phyloP scores from a whole-genome alignment of 2,888 invertebrate genomes.

The Pasiphila rectangulata region DNA sequence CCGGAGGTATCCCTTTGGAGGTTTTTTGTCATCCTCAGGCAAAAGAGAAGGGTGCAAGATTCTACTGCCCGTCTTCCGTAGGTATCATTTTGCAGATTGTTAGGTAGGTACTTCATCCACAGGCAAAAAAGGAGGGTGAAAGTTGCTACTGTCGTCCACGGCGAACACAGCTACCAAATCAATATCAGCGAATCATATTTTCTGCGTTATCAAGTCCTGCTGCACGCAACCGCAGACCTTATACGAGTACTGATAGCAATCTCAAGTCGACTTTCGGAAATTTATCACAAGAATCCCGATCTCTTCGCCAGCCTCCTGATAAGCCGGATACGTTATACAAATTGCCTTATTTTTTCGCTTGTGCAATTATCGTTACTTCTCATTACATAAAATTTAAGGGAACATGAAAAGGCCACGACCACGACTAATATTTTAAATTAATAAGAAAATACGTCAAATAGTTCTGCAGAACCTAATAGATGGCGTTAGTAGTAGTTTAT shows the following conservation, averaged over 20 bases:
- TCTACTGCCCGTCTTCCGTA: no score
- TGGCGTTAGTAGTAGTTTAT: no score
- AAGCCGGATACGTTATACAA: constrained; percentile 44
- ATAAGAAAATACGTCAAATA: background rate
- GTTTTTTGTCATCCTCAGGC: no score
- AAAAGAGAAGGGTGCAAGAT: no score
- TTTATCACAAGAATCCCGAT: constrained; percentile 36
- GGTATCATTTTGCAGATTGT: no score
- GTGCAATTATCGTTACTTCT: constrained; percentile 8
- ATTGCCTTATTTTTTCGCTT: constrained; percentile 44
- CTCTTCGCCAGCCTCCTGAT: constrained; percentile 32
- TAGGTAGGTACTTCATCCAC: no score
- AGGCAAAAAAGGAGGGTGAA: no score
- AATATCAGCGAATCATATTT: background rate
- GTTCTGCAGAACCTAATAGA: no score
- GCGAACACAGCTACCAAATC: background rate
- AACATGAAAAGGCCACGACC: no score
- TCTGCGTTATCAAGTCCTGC: constrained; percentile 19
- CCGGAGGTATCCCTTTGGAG: no score
- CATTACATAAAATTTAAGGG: background rate
- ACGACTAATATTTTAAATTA: no score
- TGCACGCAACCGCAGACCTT: constrained; percentile 57
- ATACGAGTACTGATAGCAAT: constrained; percentile 38
- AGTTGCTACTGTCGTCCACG: no score
- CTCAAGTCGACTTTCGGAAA: constrained; percentile 44